Conservation (phyloP, 2,113 vertebrate genomes). For the Solea senegalensis region DNA sequence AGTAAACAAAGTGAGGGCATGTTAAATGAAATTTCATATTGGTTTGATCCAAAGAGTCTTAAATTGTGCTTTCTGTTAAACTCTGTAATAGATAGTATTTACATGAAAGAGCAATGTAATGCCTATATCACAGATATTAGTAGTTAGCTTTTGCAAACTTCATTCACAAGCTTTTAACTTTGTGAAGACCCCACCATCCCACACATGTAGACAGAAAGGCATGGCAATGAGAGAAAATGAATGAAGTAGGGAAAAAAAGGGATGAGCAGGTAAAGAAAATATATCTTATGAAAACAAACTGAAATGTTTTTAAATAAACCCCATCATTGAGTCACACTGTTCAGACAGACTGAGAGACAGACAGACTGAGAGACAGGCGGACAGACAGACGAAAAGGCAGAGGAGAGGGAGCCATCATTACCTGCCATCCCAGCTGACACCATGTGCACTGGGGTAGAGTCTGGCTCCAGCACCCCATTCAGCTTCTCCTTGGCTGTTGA, state of each 20-base stretch:
- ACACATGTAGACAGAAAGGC: slow-evolving; percentile 24
- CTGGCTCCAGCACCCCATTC: slow-evolving; percentile 90
- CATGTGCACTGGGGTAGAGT: slow-evolving; percentile 98
- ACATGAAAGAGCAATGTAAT: slow-evolving; percentile 44
- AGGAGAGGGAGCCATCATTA: slow-evolving; percentile 78
- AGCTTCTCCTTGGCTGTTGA: slow-evolving; percentile 95
- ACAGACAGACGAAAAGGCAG: slow-evolving; percentile 27
- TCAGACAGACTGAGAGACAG: slow-evolving; percentile 40
- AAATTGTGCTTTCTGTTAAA: slow-evolving; percentile 82
- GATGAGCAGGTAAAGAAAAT: slow-evolving; percentile 20
- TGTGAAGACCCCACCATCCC: slow-evolving; percentile 25
- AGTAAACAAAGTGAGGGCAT: not conserved
- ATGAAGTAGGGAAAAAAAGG: slow-evolving; percentile 29
- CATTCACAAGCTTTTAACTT: slow-evolving; percentile 25
- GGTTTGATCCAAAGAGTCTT: slow-evolving; percentile 79
- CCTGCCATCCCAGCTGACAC: slow-evolving; percentile 97
- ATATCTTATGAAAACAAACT: slow-evolving; percentile 37
- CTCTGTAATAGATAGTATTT: slow-evolving; percentile 32
- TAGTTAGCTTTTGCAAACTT: slow-evolving; percentile 64
- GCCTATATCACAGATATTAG: slow-evolving; percentile 33
- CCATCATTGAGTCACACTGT: slow-evolving; percentile 53
- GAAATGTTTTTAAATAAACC: slow-evolving; percentile 36
- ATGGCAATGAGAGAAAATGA: not conserved
- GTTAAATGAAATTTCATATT: not conserved
- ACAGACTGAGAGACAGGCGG: slow-evolving; percentile 22